Evolutionary conservation across 2,113 vertebrate species (phyloP).

Genomic region (Thunnus maccoyii): DNA sequence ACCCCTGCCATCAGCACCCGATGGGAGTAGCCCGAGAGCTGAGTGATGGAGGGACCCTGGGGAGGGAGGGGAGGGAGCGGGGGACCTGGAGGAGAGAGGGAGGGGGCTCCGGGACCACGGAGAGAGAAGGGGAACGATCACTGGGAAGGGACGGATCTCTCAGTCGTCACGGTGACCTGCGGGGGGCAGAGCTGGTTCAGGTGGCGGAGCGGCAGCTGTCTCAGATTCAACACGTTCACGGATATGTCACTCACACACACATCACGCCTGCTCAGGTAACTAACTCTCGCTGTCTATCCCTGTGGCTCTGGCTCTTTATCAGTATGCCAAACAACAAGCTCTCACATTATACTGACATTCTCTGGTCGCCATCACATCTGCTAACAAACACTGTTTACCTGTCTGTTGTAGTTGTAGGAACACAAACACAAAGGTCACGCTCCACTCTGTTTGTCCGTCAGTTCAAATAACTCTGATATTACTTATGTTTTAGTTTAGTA

Average conservation of each 20-base stretch:
- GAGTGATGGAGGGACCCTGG: conserved; percentile 68
- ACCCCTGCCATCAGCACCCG: conserved; percentile 75
- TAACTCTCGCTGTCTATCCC: neutral
- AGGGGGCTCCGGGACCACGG: conserved; percentile 43
- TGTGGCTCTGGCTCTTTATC: neutral
- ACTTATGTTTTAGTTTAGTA: neutral
- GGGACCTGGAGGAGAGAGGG: conserved; percentile 47
- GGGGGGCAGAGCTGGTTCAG: conserved; percentile 92
- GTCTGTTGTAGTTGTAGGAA: conserved; percentile 9
- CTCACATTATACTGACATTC: neutral
- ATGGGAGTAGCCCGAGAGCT: conserved; percentile 72
- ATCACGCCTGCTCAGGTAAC: conserved; percentile 83
- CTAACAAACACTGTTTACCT: conserved; percentile 6
- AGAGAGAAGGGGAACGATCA: conserved; percentile 57
- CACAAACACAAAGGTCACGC: neutral
- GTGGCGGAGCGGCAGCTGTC: conserved; percentile 95
- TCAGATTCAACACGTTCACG: conserved; percentile 94
- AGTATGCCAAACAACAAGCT: neutral
- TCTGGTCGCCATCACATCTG: conserved; percentile 5
- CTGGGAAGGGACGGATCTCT: conserved; percentile 70
- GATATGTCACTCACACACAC: conserved; percentile 95
- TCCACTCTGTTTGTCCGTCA: conserved; percentile 21
- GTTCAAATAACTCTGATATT: neutral
- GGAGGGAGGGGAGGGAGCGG: conserved; percentile 31
- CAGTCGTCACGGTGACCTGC: conserved; percentile 80